Percentiles rank a stretch among this genome's conserved stretches.
Conservation (phyloP, 2,113 vertebrate genomes). For the Mesoclemmys tuberculata region DNA sequence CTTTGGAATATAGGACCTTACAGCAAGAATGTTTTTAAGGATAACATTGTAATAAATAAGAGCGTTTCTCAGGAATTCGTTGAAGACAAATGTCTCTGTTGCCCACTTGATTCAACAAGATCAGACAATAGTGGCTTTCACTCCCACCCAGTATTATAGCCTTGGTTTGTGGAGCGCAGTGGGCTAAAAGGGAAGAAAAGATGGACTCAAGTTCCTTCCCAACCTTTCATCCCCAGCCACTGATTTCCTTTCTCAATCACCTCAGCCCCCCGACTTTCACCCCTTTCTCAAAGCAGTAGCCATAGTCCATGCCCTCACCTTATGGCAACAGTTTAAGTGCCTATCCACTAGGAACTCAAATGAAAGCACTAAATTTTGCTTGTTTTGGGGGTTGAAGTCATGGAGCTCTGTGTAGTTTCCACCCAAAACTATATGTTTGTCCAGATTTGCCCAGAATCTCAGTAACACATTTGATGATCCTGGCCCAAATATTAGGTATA, state of each 20-base stretch:
- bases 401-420: background rate
- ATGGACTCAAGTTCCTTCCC: background rate
- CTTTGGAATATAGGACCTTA: slow-evolving; percentile 4
- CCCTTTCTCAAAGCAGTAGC: background rate
- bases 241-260: background rate
- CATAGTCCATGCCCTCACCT: background rate
- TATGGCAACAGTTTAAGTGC: background rate
- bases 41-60: background rate
- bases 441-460: background rate
- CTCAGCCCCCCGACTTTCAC: background rate
- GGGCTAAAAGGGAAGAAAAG: background rate
- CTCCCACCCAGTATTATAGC: background rate
- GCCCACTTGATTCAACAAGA: background rate
- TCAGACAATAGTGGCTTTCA: background rate
- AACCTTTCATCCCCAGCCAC: background rate
- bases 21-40: slow-evolving; percentile 45
- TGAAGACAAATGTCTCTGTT: background rate
- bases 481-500: rapidly evolving
- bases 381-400: background rate
- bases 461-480: background rate
- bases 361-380: background rate
- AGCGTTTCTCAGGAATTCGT: slow-evolving; percentile 6
- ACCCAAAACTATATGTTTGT: background rate
- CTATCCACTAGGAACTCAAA: background rate
- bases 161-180: background rate